These are phyloP conservation scores for Battus philenor DNA, from an alignment of 1,140 invertebrate species.

Conservation along the genomic window DNA sequence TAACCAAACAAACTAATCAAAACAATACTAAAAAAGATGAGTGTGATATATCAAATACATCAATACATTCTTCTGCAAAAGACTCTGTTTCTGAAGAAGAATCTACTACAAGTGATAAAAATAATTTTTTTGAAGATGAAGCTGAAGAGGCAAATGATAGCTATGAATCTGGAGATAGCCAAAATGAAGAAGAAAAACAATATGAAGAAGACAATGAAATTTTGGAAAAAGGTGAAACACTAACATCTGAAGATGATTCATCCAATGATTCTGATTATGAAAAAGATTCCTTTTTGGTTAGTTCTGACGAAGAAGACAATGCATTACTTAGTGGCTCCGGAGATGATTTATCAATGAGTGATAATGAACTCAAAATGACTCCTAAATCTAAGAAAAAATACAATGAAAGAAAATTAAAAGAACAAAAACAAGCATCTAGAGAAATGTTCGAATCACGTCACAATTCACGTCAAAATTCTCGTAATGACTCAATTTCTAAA, in stretches of 20 bases:
- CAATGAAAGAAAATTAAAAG: slow-evolving; percentile 54
- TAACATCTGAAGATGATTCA: slow-evolving; percentile 49
- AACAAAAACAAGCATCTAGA: slow-evolving; percentile 61
- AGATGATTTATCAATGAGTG: slow-evolving; percentile 62
- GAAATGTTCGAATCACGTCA: slow-evolving; percentile 67
- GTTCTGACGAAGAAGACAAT: slow-evolving; percentile 61
- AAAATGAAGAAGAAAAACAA: slow-evolving; percentile 47
- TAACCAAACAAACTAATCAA: slow-evolving; percentile 22
- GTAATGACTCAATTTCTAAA: slow-evolving; percentile 24
- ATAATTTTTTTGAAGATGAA: slow-evolving; percentile 47
- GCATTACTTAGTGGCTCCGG: slow-evolving; percentile 60
- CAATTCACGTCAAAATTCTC: slow-evolving; percentile 41
- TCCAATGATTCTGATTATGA: slow-evolving; percentile 63
- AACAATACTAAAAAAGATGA: slow-evolving; percentile 18
- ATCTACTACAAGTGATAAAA: slow-evolving; percentile 26
- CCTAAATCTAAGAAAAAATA: slow-evolving; percentile 65
- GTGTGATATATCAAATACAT: slow-evolving; percentile 22
- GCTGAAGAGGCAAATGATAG: slow-evolving; percentile 54
- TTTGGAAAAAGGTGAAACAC: slow-evolving; percentile 55
- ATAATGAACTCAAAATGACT: slow-evolving; percentile 62
- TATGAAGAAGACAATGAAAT: slow-evolving; percentile 58
- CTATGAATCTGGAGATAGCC: slow-evolving; percentile 66
- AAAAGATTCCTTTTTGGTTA: slow-evolving; percentile 65
- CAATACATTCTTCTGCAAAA: slow-evolving; percentile 17
- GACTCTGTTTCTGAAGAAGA: slow-evolving; percentile 31